Base-by-base conservation (phyloP, 2,113 vertebrate species). In the Ancistrus triradiatus region DNA sequence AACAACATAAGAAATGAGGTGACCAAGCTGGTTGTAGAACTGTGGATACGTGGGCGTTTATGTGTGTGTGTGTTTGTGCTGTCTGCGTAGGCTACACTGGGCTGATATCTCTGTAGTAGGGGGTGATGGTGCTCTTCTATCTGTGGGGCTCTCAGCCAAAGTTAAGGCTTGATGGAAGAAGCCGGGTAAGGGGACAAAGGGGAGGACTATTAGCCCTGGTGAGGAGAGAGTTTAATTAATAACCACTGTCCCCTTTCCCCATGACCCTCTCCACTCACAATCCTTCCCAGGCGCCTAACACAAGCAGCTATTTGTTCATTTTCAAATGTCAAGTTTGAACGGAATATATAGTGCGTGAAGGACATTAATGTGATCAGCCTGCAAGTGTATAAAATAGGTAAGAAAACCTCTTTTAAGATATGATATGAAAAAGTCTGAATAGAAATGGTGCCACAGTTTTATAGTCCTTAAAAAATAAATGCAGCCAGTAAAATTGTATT, bases 201-300 rank as follows among this genome's bases (percentile, higher is more conserved):
- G 73, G 47, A 59, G 72, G 37, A 61, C 63, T 65, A 64, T 59
- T 60, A 74, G 18, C 44, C 38, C 48, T 70, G 70, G 69, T 78
- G 72, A 53, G 79, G 70, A 72, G 74, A 81, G 72, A 83, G 88
- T 81, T 90, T 90, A 89, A 90, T 90, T 87, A 90, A 88, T 88
- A 90, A 90, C 88, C 77, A 87, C 79, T 62, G 81, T 78, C 78
- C 79, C 43, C 69, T 85, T 83, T 81, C 82, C 74, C 76, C 72
- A 77, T 81, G 78, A 85, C 80, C 84, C 78, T 72, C 67, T 52
- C 68, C 69, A 47, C 69, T 78, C 60, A 68, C 72, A 78, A 74
- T 80, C 57, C 65, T 51, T 42, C 49, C 70, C 69, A 49, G 75
- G 68, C 64, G 46, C 52, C 75, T 72, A 65, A 73, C 72, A 74